Percentiles rank a stretch among this genome's conserved stretches.
phyloP scores from a whole-genome alignment of 1,140 invertebrate species.

The Cepaea nemoralis region DNA sequence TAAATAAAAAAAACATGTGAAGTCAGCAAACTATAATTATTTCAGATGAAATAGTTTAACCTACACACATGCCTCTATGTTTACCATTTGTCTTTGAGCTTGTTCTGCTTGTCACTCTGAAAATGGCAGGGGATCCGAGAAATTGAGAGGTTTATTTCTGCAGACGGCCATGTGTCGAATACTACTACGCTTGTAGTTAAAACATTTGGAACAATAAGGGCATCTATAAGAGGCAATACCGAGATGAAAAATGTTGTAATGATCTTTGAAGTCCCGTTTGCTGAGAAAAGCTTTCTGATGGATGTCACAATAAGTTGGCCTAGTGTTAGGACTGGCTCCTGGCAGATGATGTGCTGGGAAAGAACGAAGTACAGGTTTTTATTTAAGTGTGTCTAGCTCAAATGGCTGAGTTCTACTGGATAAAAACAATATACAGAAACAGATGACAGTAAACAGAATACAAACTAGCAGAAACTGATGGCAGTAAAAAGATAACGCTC shows the following conservation, averaged over 20 bases:
- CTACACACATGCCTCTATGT: too few relatives aligned
- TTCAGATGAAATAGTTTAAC: too few relatives aligned
- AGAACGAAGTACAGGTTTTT: constrained; percentile 6
- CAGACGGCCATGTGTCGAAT: neutral
- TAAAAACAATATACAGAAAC: neutral
- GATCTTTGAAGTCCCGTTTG: constrained; percentile 9
- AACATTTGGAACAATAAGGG: constrained; percentile 13
- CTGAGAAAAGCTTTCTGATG: constrained; percentile 16
- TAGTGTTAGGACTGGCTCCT: neutral
- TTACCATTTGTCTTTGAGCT: neutral
- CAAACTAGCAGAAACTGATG: too few relatives aligned
- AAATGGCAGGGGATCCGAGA: neutral
- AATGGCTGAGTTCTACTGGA: neutral
- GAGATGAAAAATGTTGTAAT: constrained; percentile 26
- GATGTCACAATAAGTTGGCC: constrained; percentile 1
- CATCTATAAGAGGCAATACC: constrained; percentile 21
- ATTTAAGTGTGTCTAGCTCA: neutral
- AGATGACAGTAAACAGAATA: neutral
- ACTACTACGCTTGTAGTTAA: constrained; percentile 19
- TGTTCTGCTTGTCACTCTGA: neutral
- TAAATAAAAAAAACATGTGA: too few relatives aligned
- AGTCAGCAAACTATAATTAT: too few relatives aligned
- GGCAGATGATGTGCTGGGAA: constrained; percentile 1
- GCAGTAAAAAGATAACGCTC: too few relatives aligned
- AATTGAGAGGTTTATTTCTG: constrained; percentile 1